These are phyloP conservation scores for Podocnemis expansa DNA, from an alignment of 2,113 vertebrate species.

Conservation along the genomic window DNA sequence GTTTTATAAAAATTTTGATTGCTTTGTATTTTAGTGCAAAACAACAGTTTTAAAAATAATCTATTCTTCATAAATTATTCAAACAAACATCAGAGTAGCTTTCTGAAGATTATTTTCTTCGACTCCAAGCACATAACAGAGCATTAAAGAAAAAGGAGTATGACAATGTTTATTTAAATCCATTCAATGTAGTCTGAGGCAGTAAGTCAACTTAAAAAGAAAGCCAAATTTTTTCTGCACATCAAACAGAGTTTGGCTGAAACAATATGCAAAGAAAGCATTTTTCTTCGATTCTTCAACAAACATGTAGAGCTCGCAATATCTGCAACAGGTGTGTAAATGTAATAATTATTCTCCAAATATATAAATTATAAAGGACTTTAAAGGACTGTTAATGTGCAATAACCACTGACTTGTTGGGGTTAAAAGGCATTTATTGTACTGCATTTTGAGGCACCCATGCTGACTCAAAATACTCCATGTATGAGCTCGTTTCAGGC, in stretches of 20 bases:
- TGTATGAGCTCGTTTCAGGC: constrained; percentile 14
- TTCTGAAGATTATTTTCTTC: neutral
- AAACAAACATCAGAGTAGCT: neutral
- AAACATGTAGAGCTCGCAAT: neutral
- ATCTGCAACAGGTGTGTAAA: neutral
- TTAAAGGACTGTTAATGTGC: neutral
- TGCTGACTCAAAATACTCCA: neutral
- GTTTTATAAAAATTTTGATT: neutral
- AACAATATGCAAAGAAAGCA: neutral
- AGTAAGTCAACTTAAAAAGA: neutral
- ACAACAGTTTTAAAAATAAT: neutral
- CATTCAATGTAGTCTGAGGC: neutral
- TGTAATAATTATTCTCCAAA: neutral
- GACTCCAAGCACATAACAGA: neutral
- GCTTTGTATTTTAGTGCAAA: neutral
- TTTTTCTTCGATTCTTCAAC: constrained; percentile 13
- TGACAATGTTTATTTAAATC: neutral
- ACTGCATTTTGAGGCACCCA: neutral
- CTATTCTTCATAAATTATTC: neutral
- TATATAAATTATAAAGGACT: neutral
- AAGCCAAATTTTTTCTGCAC: neutral
- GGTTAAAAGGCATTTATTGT: neutral
- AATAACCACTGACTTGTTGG: constrained; percentile 18
- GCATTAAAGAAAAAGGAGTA: neutral
- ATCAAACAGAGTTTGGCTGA: neutral